Percentiles rank a stretch among this genome's conserved stretches.
Evolutionary conservation across 2,797 vertebrate genomes (phyloP).

Genomic region (Cercopithecus mitis): DNA sequence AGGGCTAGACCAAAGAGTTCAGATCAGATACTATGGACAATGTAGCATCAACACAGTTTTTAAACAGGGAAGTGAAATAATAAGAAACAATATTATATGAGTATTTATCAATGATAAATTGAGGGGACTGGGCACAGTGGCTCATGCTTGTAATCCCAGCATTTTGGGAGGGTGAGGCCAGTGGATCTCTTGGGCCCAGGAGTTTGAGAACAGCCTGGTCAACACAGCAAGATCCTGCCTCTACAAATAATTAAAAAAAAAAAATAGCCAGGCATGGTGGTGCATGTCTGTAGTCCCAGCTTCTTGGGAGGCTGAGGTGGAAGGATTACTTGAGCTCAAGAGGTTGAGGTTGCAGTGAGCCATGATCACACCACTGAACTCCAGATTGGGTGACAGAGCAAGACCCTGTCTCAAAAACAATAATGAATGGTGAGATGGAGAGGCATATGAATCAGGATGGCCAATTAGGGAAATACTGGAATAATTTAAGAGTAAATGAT

Average conservation of each 20-base stretch:
- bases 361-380: background rate
- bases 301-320: background rate
- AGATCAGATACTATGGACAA: background rate
- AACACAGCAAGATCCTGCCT: background rate
- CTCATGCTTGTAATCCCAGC: background rate
- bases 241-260: background rate
- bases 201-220: background rate
- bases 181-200: background rate
- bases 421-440: background rate
- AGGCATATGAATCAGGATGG: background rate
- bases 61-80: background rate
- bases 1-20: background rate
- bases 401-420: background rate
- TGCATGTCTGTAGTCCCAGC: background rate
- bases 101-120: background rate
- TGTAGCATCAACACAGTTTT: background rate
- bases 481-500: conserved; percentile 43
- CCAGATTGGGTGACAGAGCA: background rate
- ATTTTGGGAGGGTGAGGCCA: background rate
- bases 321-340: background rate
- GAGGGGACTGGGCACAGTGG: background rate
- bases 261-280: background rate
- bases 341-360: background rate
- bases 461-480: background rate
- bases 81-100: background rate